Conservation (phyloP, 2,113 vertebrate genomes). For the Xiphorhynchus elegans region DNA sequence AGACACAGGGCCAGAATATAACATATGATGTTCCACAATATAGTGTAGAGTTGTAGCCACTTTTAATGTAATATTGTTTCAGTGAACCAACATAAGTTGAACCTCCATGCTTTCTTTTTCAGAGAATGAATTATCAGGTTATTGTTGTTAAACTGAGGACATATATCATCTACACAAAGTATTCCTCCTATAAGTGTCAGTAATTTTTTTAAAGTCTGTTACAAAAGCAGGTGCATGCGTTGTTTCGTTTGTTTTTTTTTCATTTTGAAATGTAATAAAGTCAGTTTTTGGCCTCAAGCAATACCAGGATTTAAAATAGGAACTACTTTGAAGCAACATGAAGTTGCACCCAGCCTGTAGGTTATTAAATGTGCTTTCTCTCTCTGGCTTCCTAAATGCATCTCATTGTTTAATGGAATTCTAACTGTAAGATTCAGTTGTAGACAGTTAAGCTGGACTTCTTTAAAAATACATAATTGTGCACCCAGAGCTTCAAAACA, state of each 20-base stretch:
- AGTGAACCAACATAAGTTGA: background rate
- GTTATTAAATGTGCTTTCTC: constrained; percentile 62
- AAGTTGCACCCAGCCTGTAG: constrained; percentile 51
- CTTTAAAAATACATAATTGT: background rate
- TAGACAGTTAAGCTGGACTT: constrained; percentile 33
- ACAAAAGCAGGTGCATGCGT: constrained; percentile 26
- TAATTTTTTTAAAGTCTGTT: background rate
- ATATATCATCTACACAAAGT: constrained; percentile 15
- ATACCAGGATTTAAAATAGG: constrained; percentile 64
- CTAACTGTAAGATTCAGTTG: constrained; percentile 38
- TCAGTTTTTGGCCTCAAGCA: constrained; percentile 44
- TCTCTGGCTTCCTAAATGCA: constrained; percentile 45
- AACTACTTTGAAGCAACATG: constrained; percentile 48
- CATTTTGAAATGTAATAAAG: constrained; percentile 62
- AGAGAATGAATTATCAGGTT: constrained; percentile 1
- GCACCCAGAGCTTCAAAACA: background rate
- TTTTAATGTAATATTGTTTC: background rate
- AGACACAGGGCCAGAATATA: background rate
- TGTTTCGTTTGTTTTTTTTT: background rate
- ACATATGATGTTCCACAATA: background rate
- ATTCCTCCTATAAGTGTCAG: constrained; percentile 35
- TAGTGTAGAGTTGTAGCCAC: background rate
- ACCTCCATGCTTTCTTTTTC: background rate
- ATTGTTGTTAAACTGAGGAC: background rate
- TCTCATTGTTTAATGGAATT: constrained; percentile 48